Evolutionary conservation across 2,888 invertebrate genomes (phyloP).

Genomic region (Lathronympha strigana): DNA sequence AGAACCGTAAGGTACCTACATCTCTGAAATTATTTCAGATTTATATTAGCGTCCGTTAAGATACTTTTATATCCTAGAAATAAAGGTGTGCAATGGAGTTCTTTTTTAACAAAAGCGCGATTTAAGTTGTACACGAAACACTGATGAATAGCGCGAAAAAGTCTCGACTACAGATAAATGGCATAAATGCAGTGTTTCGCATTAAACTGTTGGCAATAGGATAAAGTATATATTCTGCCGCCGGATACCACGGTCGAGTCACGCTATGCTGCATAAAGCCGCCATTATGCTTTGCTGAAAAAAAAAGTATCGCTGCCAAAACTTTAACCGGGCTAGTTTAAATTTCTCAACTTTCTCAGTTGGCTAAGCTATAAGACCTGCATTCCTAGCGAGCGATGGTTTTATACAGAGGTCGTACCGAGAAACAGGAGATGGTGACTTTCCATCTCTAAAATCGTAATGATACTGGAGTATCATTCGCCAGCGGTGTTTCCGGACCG

Average conservation of each 20-base stretch:
- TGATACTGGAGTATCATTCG: too few species aligned
- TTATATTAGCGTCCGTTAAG: too few species aligned
- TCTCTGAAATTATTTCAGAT: too few species aligned
- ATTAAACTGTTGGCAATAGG: constrained; percentile 24
- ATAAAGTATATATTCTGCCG: constrained; percentile 17
- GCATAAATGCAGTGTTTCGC: neutral
- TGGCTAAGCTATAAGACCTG: constrained; percentile 5
- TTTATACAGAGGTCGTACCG: too few species aligned
- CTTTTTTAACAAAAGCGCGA: neutral
- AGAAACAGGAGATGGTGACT: too few species aligned
- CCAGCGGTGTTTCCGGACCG: too few species aligned
- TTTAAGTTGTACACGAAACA: neutral
- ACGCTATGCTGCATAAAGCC: constrained; percentile 35
- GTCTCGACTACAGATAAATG: neutral
- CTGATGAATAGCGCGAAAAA: neutral
- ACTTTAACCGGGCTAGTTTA: constrained; percentile 31
- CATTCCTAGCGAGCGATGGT: neutral
- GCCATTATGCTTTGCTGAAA: constrained; percentile 33
- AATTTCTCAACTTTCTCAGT: constrained; percentile 16
- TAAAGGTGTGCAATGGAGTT: too few species aligned
- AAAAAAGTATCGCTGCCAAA: constrained; percentile 34
- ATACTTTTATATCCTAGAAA: too few species aligned
- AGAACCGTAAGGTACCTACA: too few species aligned
- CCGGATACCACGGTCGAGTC: constrained; percentile 25
- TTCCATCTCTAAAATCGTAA: neutral